phyloP scores from a whole-genome alignment of 2,797 vertebrate genomes.

The Cyprinodon diabolis region DNA sequence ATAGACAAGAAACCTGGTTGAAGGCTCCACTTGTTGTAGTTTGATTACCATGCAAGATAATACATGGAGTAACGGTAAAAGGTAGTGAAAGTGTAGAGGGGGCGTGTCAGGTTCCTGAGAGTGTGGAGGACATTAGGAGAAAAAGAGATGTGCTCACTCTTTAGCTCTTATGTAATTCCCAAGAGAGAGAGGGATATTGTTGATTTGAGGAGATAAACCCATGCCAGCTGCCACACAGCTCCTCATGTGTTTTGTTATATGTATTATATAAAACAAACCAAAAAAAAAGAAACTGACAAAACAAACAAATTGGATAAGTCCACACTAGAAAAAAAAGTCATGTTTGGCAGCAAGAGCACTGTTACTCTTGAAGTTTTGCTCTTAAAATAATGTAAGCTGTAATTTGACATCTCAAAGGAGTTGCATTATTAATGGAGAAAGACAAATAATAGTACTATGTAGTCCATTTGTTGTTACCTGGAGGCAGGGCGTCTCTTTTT shows the following conservation, averaged over 20 bases:
- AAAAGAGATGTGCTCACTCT: constrained; percentile 29
- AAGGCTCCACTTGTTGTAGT: constrained; percentile 61
- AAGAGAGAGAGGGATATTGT: constrained; percentile 8
- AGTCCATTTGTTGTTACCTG: neutral
- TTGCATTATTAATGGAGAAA: constrained; percentile 50
- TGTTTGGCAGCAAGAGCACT: neutral
- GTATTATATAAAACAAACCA: too few species aligned
- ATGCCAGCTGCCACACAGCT: constrained; percentile 13
- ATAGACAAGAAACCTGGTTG: constrained; percentile 73
- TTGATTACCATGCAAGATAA: constrained; percentile 81
- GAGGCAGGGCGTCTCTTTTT: neutral
- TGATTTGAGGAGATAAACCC: constrained; percentile 15
- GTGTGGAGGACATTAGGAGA: constrained; percentile 36
- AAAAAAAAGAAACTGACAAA: neutral
- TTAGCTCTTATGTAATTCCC: constrained; percentile 66
- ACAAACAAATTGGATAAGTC: neutral
- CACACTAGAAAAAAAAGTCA: neutral
- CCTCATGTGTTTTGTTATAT: neutral
- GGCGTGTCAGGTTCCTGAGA: constrained; percentile 66
- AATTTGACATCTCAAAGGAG: constrained; percentile 20
- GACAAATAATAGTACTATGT: constrained; percentile 5
- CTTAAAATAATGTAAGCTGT: constrained; percentile 24
- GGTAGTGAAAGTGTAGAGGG: constrained; percentile 79
- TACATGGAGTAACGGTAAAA: constrained; percentile 72
- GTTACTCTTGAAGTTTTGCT: neutral